phyloP scores from a whole-genome alignment of 1,140 invertebrate species.

The Polyergus mexicanus region DNA sequence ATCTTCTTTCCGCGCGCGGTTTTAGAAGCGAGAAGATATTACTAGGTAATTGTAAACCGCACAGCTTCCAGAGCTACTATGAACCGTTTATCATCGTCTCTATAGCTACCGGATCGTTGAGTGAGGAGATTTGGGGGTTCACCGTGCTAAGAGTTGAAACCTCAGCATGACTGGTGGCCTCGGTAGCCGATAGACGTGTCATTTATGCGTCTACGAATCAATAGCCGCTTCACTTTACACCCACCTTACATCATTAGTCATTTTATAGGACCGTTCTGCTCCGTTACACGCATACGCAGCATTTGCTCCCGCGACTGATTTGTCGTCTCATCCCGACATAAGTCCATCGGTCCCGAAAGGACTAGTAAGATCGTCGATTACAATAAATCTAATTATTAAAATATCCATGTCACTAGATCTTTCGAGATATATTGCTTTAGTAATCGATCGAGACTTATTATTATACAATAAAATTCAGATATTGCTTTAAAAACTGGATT shows the following conservation, averaged over 20 bases:
- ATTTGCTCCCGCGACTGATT: conserved; percentile 57
- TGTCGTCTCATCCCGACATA: conserved; percentile 57
- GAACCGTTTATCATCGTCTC: conserved; percentile 82
- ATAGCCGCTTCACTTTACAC: conserved; percentile 82
- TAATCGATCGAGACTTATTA: neutral
- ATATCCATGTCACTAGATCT: neutral
- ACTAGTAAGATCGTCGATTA: neutral
- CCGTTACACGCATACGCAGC: conserved; percentile 49
- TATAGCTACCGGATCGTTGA: conserved; percentile 75
- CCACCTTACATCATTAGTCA: conserved; percentile 83
- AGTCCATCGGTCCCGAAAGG: neutral
- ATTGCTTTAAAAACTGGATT: neutral
- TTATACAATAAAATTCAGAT: neutral
- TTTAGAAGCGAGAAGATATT: conserved; percentile 65
- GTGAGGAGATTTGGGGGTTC: conserved; percentile 74
- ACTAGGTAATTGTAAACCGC: conserved; percentile 74
- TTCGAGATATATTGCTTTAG: neutral
- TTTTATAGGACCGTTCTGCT: conserved; percentile 78
- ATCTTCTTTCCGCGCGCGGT: conserved; percentile 21
- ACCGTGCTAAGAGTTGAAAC: conserved; percentile 83
- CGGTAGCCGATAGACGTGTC: conserved; percentile 85
- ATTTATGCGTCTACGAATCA: conserved; percentile 85
- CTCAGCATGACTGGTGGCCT: conserved; percentile 86
- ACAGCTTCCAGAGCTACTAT: conserved; percentile 56
- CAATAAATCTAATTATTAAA: conserved; percentile 38